These are phyloP conservation scores for Oreochromis mossambicus DNA, from an alignment of 2,797 vertebrate species.

Conservation along the genomic window DNA sequence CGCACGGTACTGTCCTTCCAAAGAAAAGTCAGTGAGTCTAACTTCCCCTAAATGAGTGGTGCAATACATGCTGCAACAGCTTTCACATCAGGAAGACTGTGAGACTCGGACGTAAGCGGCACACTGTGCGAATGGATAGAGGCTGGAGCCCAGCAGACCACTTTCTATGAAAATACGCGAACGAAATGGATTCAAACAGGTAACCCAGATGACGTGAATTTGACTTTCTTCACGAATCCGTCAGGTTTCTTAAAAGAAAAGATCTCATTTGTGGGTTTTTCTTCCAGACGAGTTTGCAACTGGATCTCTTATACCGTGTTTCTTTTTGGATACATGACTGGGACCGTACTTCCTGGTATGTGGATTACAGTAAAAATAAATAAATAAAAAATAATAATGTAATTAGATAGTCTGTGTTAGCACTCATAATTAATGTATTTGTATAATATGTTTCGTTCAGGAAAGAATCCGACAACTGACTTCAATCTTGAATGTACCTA, in stretches of 20 bases:
- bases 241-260: not conserved
- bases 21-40: not conserved
- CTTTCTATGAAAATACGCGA: not conserved
- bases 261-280: not conserved
- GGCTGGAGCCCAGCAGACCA: not conserved
- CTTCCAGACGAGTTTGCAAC: not conserved
- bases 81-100: not conserved
- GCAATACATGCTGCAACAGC: not conserved
- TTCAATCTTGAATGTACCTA: conserved; percentile 21
- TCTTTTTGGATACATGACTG: not conserved
- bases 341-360: not conserved
- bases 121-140: not conserved
- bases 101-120: not conserved
- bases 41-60: not conserved
- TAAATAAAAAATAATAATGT: not conserved
- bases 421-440: not conserved
- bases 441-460: not conserved
- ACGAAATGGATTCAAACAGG: not conserved
- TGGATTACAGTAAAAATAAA: not conserved
- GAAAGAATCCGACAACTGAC: not conserved
- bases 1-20: not conserved
- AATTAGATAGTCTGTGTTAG: not conserved
- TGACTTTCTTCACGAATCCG: not conserved
- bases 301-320: not conserved
- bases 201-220: not conserved